These are phyloP conservation scores for Alaudala cheleensis DNA, from an alignment of 2,113 vertebrate species.

Conservation along the genomic window DNA sequence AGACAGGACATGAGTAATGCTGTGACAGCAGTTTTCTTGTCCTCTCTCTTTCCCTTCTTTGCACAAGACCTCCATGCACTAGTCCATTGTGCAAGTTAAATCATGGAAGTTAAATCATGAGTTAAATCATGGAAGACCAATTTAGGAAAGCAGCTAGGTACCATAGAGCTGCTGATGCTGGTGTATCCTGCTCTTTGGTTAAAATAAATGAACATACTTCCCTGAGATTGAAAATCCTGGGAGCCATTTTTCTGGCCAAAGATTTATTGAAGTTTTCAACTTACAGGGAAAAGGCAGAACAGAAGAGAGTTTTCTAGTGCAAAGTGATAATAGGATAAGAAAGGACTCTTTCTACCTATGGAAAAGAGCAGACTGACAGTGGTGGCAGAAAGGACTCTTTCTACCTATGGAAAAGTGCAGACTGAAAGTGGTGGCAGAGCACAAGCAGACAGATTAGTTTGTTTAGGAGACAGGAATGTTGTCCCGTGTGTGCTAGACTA, in stretches of 20 bases:
- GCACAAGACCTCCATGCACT: not conserved
- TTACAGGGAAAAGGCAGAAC: not conserved
- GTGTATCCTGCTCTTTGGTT: not conserved
- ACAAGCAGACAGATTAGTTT: not conserved
- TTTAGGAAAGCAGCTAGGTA: not conserved
- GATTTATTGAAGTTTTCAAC: not conserved
- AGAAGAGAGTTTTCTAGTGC: not conserved
- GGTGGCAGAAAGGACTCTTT: not conserved
- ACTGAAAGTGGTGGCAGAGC: not conserved
- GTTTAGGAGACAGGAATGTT: not conserved
- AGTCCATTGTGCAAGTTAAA: not conserved
- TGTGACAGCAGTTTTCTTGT: not conserved
- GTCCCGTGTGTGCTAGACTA: not conserved
- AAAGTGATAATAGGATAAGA: not conserved
- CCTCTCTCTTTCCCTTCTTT: not conserved
- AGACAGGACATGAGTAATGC: not conserved
- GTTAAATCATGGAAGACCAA: not conserved
- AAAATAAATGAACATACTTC: not conserved
- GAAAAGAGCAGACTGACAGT: not conserved
- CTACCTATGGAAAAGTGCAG: not conserved
- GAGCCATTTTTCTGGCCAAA: not conserved
- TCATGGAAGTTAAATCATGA: not conserved
- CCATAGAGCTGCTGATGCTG: not conserved
- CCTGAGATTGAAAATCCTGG: not conserved
- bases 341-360: not conserved